Evolutionary conservation across 2,888 invertebrate species (phyloP).

Genomic region (Cepaea hortensis): DNA sequence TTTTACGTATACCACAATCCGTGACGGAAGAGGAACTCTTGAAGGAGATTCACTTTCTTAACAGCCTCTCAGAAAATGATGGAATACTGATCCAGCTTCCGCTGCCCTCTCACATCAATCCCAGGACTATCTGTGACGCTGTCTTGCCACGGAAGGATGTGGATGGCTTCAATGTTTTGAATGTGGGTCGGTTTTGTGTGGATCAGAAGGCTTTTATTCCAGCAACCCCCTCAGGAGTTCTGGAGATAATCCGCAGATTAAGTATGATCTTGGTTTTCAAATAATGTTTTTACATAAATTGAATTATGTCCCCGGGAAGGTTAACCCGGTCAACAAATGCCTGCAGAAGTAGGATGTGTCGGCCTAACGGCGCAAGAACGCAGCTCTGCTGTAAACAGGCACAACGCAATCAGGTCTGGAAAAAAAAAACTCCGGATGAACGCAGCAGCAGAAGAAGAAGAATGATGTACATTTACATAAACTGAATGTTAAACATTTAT

Average conservation of each 20-base stretch:
- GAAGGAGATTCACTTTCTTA: slow-evolving; percentile 79
- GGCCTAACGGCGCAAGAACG: no score
- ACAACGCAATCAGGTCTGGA: no score
- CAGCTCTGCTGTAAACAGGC: no score
- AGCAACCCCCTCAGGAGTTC: slow-evolving; percentile 87
- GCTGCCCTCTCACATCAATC: slow-evolving; percentile 84
- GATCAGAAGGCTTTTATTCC: slow-evolving; percentile 81
- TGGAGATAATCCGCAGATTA: slow-evolving; percentile 82
- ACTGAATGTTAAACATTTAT: no score
- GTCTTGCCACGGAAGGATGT: slow-evolving; percentile 90
- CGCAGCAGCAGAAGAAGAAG: no score
- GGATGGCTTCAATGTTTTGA: slow-evolving; percentile 90
- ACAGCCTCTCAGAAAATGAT: slow-evolving; percentile 84
- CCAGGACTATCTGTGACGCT: slow-evolving; percentile 85
- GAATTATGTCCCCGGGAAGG: no score
- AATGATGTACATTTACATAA: no score
- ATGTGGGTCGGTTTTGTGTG: slow-evolving; percentile 83
- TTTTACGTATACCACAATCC: slow-evolving; percentile 80
- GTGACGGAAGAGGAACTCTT: slow-evolving; percentile 84
- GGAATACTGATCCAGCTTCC: slow-evolving; percentile 87
- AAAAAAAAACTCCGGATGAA: no score
- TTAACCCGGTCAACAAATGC: no score
- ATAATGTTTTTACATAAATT: no score
- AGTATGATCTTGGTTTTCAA: slow-evolving; percentile 68
- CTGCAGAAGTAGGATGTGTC: no score